Percentiles rank a stretch among this genome's conserved stretches.
Evolutionary conservation across 2,113 vertebrate genomes (phyloP).

Genomic region (Sminthopsis crassicaudata): DNA sequence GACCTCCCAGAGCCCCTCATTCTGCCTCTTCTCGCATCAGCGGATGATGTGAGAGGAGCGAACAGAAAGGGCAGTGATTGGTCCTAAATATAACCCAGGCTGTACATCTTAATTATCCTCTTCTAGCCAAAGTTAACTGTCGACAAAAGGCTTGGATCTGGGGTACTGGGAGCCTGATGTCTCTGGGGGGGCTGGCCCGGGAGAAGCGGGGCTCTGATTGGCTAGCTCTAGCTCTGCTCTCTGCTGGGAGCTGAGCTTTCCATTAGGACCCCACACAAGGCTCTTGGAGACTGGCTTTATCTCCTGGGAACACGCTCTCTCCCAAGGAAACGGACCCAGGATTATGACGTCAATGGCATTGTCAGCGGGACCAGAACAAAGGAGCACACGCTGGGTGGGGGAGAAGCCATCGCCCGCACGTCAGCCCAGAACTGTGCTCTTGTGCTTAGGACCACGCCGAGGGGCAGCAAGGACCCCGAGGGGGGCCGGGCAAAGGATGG

Average conservation of each 20-base stretch:
- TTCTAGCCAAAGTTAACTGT: background rate
- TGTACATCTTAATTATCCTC: background rate
- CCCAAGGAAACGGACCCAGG: slow-evolving; percentile 33
- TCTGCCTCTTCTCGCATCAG: background rate
- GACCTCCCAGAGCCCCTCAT: background rate
- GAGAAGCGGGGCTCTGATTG: background rate
- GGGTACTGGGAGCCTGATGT: background rate
- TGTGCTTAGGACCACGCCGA: background rate
- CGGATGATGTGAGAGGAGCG: background rate
- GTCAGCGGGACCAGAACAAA: slow-evolving; percentile 46
- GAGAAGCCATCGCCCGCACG: background rate
- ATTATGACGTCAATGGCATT: slow-evolving; percentile 59
- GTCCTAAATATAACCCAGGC: background rate
- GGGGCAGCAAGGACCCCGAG: background rate
- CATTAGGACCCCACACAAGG: slow-evolving; percentile 66
- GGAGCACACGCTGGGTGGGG: background rate
- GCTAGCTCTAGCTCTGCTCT: slow-evolving; percentile 20
- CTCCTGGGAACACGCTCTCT: background rate
- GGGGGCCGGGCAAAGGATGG: background rate
- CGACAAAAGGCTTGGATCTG: background rate
- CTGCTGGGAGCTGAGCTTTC: slow-evolving; percentile 42
- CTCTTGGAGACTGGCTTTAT: slow-evolving; percentile 47
- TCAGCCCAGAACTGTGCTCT: slow-evolving; percentile 19
- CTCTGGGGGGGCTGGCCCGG: background rate
- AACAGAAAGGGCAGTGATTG: background rate